Evolutionary conservation across 2,797 vertebrate genomes (phyloP).

Genomic region (Lepus townsendii): DNA sequence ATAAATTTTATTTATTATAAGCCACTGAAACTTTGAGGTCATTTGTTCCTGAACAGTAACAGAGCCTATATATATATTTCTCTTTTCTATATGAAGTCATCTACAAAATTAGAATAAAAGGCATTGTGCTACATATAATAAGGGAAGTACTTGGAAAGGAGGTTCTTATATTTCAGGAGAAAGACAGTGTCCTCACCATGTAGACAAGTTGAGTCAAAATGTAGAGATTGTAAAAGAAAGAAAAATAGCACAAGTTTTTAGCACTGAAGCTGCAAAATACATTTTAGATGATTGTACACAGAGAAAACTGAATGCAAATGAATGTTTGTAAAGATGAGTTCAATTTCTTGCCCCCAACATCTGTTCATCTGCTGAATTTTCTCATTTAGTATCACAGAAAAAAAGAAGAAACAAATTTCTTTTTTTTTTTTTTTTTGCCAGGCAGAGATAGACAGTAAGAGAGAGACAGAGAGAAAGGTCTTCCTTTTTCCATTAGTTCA

Average conservation of each 20-base stretch:
- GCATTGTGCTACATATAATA: neutral
- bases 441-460: too few relatives aligned
- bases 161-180: neutral
- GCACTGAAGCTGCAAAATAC: neutral
- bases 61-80: neutral
- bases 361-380: neutral
- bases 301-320: neutral
- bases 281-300: neutral
- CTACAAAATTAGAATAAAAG: slow-evolving; percentile 23
- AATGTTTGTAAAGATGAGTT: neutral
- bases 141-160: neutral
- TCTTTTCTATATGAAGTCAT: neutral
- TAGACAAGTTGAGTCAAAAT: neutral
- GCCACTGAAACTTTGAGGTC: slow-evolving; percentile 1
- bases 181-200: neutral
- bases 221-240: neutral
- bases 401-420: too few relatives aligned
- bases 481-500: too few relatives aligned
- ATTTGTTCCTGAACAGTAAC: slow-evolving; percentile 40
- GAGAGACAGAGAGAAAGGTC: too few relatives aligned
- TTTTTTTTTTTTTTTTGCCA: neutral
- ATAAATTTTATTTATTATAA: slow-evolving; percentile 44
- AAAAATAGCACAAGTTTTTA: neutral
- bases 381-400: neutral
- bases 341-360: neutral